phyloP scores from a whole-genome alignment of 2,797 vertebrate genomes.

The Molossus molossus region DNA sequence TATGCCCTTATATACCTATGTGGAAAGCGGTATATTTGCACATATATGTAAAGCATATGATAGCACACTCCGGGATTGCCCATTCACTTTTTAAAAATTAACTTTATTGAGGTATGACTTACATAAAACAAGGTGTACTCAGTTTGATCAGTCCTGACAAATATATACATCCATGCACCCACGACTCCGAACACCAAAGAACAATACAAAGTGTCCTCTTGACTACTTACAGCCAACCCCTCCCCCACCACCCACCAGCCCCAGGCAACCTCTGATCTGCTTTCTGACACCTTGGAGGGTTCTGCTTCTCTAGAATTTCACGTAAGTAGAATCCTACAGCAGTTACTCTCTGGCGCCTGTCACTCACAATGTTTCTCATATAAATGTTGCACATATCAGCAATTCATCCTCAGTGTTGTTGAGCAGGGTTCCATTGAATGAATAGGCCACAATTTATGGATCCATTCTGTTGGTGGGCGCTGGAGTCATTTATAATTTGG shows the following conservation, averaged over 20 bases:
- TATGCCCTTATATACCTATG: too few relatives aligned
- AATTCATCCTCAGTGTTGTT: not conserved
- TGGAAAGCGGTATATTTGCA: not conserved
- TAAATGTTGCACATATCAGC: rapidly evolving
- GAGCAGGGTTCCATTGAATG: not conserved
- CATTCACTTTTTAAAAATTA: not conserved
- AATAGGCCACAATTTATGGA: not conserved
- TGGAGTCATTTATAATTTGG: not conserved
- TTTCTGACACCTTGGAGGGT: rapidly evolving
- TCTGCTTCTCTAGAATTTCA: not conserved
- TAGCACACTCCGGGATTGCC: not conserved
- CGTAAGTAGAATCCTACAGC: not conserved
- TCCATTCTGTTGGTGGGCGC: not conserved
- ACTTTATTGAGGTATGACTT: not conserved
- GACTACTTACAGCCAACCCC: not conserved
- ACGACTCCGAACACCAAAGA: not conserved
- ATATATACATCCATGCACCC: not conserved
- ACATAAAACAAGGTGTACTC: not conserved
- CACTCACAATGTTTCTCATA: not conserved
- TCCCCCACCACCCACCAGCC: not conserved
- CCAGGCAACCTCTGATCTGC: not conserved
- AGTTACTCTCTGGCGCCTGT: too few relatives aligned
- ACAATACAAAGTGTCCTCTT: too few relatives aligned
- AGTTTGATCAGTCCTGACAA: not conserved
- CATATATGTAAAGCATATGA: not conserved